A percentile compares a stretch with the other conserved stretches of the same genome.
Evolutionary conservation across 2,888 invertebrate genomes (phyloP).

Genomic region (Periphyllus acericola): DNA sequence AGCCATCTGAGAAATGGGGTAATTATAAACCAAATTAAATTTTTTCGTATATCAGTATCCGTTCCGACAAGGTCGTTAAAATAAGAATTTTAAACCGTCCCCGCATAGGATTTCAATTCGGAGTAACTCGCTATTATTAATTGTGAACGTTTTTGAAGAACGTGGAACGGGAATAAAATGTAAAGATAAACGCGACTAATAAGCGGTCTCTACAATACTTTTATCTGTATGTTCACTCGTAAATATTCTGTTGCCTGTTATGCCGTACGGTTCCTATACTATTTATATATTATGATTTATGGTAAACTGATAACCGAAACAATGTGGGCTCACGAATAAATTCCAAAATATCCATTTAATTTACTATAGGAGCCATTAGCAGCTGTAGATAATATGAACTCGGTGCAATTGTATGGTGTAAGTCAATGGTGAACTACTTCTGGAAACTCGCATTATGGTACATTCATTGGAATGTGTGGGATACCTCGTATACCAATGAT

Average conservation of each 20-base stretch:
- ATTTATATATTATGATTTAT: too few species aligned
- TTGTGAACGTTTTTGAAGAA: background rate
- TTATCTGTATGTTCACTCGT: too few species aligned
- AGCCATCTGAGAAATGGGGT: background rate
- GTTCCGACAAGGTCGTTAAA: background rate
- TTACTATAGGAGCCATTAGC: background rate
- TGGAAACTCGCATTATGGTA: background rate
- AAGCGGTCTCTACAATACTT: too few species aligned
- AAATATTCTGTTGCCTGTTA: too few species aligned
- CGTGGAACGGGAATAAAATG: background rate
- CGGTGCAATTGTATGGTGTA: too few species aligned
- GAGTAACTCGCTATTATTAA: too few species aligned
- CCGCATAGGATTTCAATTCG: too few species aligned
- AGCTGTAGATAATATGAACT: background rate
- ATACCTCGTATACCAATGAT: too few species aligned
- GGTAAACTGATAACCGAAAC: background rate
- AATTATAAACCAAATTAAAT: background rate
- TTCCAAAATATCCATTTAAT: background rate
- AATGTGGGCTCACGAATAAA: background rate
- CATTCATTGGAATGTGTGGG: background rate
- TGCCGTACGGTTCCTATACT: too few species aligned
- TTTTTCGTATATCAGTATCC: background rate
- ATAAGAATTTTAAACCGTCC: background rate
- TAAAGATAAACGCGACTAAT: too few species aligned
- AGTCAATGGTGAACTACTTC: background rate